Base-by-base conservation (phyloP, 2,888 invertebrate genomes). In the Latrodectus hesperus region DNA sequence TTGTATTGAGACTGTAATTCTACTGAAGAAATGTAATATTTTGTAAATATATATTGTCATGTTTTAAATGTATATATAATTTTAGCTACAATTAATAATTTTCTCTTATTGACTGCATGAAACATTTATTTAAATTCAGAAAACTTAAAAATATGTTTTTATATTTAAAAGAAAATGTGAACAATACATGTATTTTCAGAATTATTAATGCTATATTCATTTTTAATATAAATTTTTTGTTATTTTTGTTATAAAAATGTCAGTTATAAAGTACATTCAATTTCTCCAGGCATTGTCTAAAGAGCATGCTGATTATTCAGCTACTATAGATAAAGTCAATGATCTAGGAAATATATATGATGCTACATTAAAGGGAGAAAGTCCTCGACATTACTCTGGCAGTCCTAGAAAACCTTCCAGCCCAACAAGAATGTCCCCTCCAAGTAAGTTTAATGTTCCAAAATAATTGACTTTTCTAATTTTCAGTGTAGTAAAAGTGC, bases 291-390 rank as follows among this genome's bases (percentile, higher is more conserved):
- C 98, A 0, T 94, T 99, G 74, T 93, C 95, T 17, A 97, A 97
- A 92, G 98, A 98, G 91, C 96, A 98, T 92, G 94, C 96, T 80
- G 97, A 97, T 91, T 98, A 95, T 92, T 95, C 95, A 0, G 93
- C 94, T 16, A 97, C 96, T 53, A 95, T 99, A 70, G 98, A 98
- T 90, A 97, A 96, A 93, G 94, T 97, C 81, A 98, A 97, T 92
- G 98, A 98, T 91, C 94, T 97, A 0, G 98, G 98, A 1, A 95
- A 95, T 53, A 94, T 95, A 38, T 98, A 97, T 91, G 98, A 98
- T 91, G 95, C 96, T 16, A 92, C 98, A 71, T 93, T 96, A 5
- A 94, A 96, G 60, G 96, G 96, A 0, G 97, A 97, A 90, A 96
- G 96, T 86, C 96, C 97, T 0, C 94, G 96, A 82, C 95, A 96